Evolutionary conservation across 2,113 vertebrate genomes (phyloP), one percentile per base, ranked within the genome.

Genomic region (Pavo muticus): DNA sequence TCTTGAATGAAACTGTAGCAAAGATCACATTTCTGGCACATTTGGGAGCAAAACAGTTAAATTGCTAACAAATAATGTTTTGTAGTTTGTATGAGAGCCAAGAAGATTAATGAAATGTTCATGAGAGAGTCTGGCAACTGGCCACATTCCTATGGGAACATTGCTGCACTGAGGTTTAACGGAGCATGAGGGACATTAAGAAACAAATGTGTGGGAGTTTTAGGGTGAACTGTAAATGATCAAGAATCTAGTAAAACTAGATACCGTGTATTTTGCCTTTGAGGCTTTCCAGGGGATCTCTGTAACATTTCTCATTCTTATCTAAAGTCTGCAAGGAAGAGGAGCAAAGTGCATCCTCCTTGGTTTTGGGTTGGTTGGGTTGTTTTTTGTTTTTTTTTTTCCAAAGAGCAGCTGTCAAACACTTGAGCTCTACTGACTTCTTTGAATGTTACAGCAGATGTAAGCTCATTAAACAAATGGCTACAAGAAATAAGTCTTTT

Each of bases 141-240:
- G 97, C 97, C 97, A 98, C 97, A 98, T 98, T 98, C 98, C 98
- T 98, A 98, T 98, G 98, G 98, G 97, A 98, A 98, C 96, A 93
- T 94, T 96, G 95, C 94, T 90, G 94, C 89, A 96, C 94, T 81
- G 94, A 96, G 88, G 79, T 96, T 96, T 96, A 96, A 94, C 91
- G 8, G 94, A 96, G 97, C 96, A 95, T 95, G 65, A 93, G 97
- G 96, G 96, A 97, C 97, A 96, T 95, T 96, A 97, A 97, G 96
- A 97, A 97, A 91, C 97, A 94, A 97, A 98, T 94, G 97, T 97
- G 98, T 97, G 97, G 97, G 98, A 96, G 97, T 97, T 95, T 85
- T 82, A 96, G 97, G 97, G 91, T 96, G 95, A 96, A 95, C 92
- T 97, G 95, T 84, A 96, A 97, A 96, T 83, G 96, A 98, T 96